Evolutionary conservation across 2,888 invertebrate species (phyloP).

Genomic region (Caenorhabditis uteleia): DNA sequence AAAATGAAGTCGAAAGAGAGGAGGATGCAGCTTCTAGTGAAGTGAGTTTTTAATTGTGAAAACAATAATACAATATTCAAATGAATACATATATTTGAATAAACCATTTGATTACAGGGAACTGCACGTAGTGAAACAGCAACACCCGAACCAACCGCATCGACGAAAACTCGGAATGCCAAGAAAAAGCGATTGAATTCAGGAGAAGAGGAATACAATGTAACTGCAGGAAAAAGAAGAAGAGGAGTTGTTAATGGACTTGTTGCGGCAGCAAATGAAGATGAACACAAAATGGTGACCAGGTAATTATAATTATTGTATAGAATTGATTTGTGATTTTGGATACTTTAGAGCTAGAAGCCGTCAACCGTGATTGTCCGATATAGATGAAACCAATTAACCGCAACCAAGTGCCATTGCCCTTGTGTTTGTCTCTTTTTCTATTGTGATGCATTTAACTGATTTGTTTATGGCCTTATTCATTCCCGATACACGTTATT

Average conservation of each 20-base stretch:
- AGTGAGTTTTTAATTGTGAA: slow-evolving; percentile 4
- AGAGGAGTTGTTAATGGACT: slow-evolving; percentile 5
- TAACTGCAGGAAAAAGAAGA: slow-evolving; percentile 3
- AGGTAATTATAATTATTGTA: too few relatives aligned
- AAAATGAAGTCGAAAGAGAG: slow-evolving; percentile 13
- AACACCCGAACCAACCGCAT: slow-evolving; percentile 27
- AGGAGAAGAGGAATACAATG: slow-evolving; percentile 7
- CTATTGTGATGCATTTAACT: background rate
- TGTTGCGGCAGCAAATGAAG: slow-evolving; percentile 16
- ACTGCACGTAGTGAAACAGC: slow-evolving; percentile 30
- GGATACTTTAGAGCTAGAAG: slow-evolving; percentile 39
- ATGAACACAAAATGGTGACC: slow-evolving; percentile 37
- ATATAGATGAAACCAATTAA: slow-evolving; percentile 6
- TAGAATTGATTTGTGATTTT: too few relatives aligned
- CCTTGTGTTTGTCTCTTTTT: background rate
- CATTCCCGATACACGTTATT: too few relatives aligned
- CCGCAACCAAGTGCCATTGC: slow-evolving; percentile 1
- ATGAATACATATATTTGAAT: background rate
- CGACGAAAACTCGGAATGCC: slow-evolving; percentile 5
- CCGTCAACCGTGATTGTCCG: slow-evolving; percentile 37
- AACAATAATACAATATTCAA: background rate
- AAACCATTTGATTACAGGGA: slow-evolving; percentile 15
- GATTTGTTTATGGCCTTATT: too few relatives aligned
- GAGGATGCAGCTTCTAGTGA: slow-evolving; percentile 39
- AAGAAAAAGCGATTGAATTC: background rate